phyloP scores from a whole-genome alignment of 2,113 vertebrate species.

The Calidris pygmaea region DNA sequence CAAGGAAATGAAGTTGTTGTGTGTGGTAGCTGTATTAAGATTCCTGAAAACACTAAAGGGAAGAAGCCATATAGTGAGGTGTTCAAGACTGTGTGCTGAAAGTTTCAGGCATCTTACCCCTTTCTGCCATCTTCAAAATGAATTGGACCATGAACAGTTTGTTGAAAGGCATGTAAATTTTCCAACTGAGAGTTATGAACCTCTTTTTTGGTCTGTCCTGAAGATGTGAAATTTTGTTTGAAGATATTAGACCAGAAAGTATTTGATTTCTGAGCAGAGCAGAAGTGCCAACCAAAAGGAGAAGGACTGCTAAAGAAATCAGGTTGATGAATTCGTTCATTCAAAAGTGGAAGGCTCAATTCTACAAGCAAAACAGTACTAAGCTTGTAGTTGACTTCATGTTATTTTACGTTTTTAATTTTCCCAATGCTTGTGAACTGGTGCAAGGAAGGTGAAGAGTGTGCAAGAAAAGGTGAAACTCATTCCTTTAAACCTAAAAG shows the following conservation, averaged over 20 bases:
- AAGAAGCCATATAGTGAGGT: background rate
- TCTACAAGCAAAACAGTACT: background rate
- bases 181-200: background rate
- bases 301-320: background rate
- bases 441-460: background rate
- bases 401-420: background rate
- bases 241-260: background rate
- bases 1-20: background rate
- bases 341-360: background rate
- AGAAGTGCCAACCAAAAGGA: background rate
- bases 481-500: background rate
- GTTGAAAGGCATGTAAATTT: accelerated
- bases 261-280: background rate
- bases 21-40: background rate
- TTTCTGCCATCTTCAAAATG: background rate
- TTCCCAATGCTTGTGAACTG: background rate
- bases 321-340: background rate
- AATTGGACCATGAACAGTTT: background rate
- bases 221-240: background rate
- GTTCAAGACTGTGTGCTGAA: background rate
- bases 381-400: background rate
- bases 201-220: background rate
- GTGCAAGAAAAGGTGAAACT: background rate
- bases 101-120: background rate
- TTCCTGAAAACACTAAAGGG: background rate